These are phyloP conservation scores for Paracentrotus lividus DNA, from an alignment of 53 echinoderm and acorn worm genomes.

Conservation along the genomic window DNA sequence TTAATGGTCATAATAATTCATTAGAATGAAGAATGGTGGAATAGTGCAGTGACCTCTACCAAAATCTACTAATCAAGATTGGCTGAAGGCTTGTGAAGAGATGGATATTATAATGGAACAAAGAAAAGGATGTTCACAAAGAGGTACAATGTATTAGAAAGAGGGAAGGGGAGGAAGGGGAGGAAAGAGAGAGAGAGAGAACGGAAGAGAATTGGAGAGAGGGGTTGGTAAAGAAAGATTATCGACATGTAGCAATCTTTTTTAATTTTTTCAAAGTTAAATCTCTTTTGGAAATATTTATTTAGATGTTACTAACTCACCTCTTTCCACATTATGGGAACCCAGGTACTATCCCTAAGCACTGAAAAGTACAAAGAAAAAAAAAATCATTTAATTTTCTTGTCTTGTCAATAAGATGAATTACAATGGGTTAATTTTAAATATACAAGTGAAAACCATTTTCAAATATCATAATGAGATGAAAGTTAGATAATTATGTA, in stretches of 20 bases:
- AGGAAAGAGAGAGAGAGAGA: neutral
- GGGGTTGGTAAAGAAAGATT: neutral
- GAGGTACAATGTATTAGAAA: neutral
- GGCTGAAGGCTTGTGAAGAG: neutral
- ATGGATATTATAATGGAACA: neutral
- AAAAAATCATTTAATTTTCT: neutral
- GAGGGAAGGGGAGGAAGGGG: neutral
- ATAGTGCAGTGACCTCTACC: neutral
- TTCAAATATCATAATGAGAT: too few relatives aligned
- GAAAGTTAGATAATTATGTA: too few relatives aligned
- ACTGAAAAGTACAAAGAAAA: slow-evolving; percentile 70
- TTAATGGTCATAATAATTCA: too few relatives aligned
- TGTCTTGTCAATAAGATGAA: too few relatives aligned
- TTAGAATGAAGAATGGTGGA: neutral
- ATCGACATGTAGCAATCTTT: neutral
- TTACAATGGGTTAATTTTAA: too few relatives aligned
- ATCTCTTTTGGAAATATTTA: too few relatives aligned
- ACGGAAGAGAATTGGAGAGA: neutral
- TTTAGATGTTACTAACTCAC: slow-evolving; percentile 77
- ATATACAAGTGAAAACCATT: too few relatives aligned
- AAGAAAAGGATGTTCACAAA: neutral
- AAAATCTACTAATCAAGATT: neutral
- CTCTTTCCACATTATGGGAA: slow-evolving; percentile 82
- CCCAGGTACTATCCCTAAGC: slow-evolving; percentile 78
- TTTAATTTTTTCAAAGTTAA: too few relatives aligned